Base-by-base conservation (phyloP, 2,888 invertebrate genomes). In the Clitarchus hookeri region DNA sequence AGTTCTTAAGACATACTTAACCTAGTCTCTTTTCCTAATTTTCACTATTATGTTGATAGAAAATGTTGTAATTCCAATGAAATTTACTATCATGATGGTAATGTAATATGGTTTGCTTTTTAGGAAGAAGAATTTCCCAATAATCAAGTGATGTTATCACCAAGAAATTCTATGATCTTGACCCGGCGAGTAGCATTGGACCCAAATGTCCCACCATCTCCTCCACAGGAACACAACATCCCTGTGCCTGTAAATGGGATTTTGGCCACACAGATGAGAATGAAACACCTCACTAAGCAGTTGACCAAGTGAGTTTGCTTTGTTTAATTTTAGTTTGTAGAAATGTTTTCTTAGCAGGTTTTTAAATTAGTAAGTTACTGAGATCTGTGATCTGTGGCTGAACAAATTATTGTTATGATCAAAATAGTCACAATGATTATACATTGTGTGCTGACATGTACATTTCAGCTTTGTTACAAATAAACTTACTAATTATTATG, bases 201-300 rank as follows among this genome's bases (percentile, higher is more conserved):
- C 89, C 92, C 93, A 3, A 93, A 93, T 89, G 91, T 93, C 83
- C 93, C 93, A 11, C 93, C 91, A 89, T 92, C 91, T 89, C 92
- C 92, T 65, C 92, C 92, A 19, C 90, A 91, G 77, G 91, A 92
- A 86, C 92, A 92, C 54, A 86, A 83, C 79, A 65, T 65, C 3
- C 65, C 85, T 19, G 44, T 85, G 16, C 48, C 79, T 80, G 48
- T 44, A 44, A 85, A 44, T 44, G 90, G 88, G 77, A 88, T 89
- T 53, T 25, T 85, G 1, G 85, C 83, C 6, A 89, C 91, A 85
- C 95, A 95, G 86, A 93, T 94, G 90, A 93, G 93, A 19, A 90
- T 94, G 80, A 94, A 94, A 89, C 94, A 93, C 88, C 91, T 95
- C 26, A 93, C 93, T 82, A 94, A 95, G 86, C 94, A 94, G 85